Evolutionary conservation across 2,113 vertebrate genomes (phyloP), one percentile per base, ranked within the genome.

Genomic region (Mohoua ochrocephala): DNA sequence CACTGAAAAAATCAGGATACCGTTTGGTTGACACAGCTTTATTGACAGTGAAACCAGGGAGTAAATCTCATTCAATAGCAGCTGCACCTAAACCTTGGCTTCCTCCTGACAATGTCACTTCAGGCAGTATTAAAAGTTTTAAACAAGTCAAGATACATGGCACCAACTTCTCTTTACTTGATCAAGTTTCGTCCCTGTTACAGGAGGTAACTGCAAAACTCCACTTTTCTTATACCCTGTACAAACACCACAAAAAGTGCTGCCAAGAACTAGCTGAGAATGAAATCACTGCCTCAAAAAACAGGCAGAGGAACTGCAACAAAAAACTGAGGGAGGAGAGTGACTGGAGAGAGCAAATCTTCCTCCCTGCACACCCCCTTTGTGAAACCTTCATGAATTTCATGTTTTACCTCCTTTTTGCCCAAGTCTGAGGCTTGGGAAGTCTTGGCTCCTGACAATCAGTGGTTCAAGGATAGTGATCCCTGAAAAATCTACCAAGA

Each of bases 21-120:
- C 17, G 35, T 42, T 54, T 0, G 0, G 5, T 3, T 59, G 28
- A 35, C 20, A 81, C 37, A 56, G 6, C 13, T 60, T 10, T n/a
- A 84, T 0, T 31, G 26, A 45, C 33, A 65, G 39, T 14, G 44
- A 89, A 81, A 77, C 10, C 21, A 59, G 27, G 7, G 5, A 26
- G 14, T 28, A 77, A 81, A 64, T 37, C 59, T 37, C 23, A 56
- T 26, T 31, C 44, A 42, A 41, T 0, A 30, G 52, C 31, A 91
- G 27, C 41, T 91, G 63, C 27, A n/a, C 6, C 33, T 31, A 26
- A 77, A 45, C 33, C 33, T 15, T 1, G 2, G 28, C 22, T 54
- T 67, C 6, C 9, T 31, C 45, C 61, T 18, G 3, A 71, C 19
- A 41, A n/a, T 6, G 28, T 3, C 20, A 18, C 41, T 68, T 80